Evolutionary conservation across 2,797 vertebrate species (phyloP), one percentile per base, ranked within the genome.

Genomic region (Anguilla obscura): DNA sequence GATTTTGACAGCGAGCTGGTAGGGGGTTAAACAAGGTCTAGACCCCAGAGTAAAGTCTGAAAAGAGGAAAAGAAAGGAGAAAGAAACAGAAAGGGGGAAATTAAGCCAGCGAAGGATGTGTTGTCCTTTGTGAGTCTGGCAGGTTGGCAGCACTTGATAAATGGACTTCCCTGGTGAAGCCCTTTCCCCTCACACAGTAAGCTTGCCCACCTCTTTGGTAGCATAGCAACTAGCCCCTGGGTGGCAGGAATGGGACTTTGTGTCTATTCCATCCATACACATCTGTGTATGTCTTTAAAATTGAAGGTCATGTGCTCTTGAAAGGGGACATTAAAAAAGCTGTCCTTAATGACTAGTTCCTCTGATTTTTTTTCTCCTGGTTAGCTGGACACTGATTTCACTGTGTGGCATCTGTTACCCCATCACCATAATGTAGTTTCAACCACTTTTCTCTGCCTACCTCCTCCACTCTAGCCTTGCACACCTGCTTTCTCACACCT

Each of bases 111-210:
- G 27, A 92, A 94, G 90, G 93, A 95, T 94, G 92, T 93, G 91
- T 93, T 90, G 91, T 92, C 91, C 94, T 96, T 96, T 96, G 94
- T 95, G 92, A 92, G 91, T 93, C 89, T 93, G 93, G 91, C 92
- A 91, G 89, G 91, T 93, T 95, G 94, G 93, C 93, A 93, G 93
- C 90, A 40, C 90, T 92, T 96, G 96, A 96, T 96, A 92, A 96
- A 96, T 96, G 93, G 91, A 94, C 86, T 89, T 91, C 90, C 93
- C 91, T 93, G 91, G 92, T 93, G 93, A 92, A 94, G 89, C 91
- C 85, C 82, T 71, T 88, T 94, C 91, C 94, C 92, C 88, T 94
- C 93, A 90, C 90, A 86, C 90, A 91, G 90, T 94, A 89, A 89
- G 91, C 90, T 92, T 95, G 93, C 94, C 85, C 66, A 24, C 93